Percentiles rank a stretch among this genome's conserved stretches.
Evolutionary conservation across 23 tunicate genomes (phyloP).

Genomic region (Oikopleura dioica): DNA sequence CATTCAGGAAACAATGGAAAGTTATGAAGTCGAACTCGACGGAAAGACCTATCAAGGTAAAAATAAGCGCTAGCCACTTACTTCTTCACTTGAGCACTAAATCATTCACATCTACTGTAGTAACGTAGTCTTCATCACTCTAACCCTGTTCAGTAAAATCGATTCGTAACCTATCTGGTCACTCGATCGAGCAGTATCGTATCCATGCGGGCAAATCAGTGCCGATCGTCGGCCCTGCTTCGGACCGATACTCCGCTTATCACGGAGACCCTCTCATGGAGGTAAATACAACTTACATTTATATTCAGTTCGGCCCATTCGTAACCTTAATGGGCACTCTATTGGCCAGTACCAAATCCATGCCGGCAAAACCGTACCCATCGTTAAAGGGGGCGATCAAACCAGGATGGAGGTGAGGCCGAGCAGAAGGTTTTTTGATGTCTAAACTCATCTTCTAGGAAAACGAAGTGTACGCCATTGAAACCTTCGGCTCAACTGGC

Average conservation of each 20-base stretch:
- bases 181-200: slow-evolving; percentile 62
- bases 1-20: slow-evolving; percentile 96
- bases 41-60: slow-evolving; percentile 81
- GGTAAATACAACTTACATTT: slow-evolving; percentile 7
- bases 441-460: slow-evolving; percentile 20
- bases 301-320: slow-evolving; percentile 37
- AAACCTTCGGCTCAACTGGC: slow-evolving; percentile 91
- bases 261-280: background rate
- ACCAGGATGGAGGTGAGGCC: slow-evolving; percentile 62
- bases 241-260: background rate
- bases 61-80: no score
- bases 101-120: no score
- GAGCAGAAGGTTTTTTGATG: background rate
- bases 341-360: slow-evolving; percentile 81
- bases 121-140: no score
- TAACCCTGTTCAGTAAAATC: slow-evolving; percentile 43
- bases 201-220: slow-evolving; percentile 94
- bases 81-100: no score
- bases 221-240: slow-evolving; percentile 26
- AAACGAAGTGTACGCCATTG: slow-evolving; percentile 97
- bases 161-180: slow-evolving; percentile 67
- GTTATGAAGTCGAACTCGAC: slow-evolving; percentile 74
- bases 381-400: slow-evolving; percentile 75
- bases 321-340: slow-evolving; percentile 67
- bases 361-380: slow-evolving; percentile 85